Evolutionary conservation across 2,113 vertebrate genomes (phyloP).

Genomic region (Pelecanus crispus): DNA sequence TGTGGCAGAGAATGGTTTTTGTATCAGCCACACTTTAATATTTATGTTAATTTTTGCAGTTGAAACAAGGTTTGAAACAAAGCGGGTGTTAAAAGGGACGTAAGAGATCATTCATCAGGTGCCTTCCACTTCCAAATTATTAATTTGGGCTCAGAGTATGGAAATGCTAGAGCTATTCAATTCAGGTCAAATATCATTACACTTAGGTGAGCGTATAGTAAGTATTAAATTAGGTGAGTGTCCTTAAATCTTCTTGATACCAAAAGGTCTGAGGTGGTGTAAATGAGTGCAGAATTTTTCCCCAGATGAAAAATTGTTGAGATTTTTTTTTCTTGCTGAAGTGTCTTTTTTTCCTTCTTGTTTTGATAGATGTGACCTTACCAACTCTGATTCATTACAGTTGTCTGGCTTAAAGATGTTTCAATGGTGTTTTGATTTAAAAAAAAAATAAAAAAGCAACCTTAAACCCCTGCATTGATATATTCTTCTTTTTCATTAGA

Average conservation of each 20-base stretch:
- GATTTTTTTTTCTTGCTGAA: no score
- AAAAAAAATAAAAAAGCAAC: background rate
- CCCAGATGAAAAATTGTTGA: background rate
- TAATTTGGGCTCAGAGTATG: background rate
- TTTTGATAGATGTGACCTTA: background rate
- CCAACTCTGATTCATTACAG: background rate
- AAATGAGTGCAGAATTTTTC: background rate
- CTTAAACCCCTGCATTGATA: background rate
- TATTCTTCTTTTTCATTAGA: background rate
- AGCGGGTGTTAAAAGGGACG: background rate
- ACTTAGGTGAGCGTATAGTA: background rate
- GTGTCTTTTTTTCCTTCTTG: background rate
- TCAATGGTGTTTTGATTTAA: background rate
- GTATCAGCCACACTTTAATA: background rate
- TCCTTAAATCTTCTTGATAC: background rate
- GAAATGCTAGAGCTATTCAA: background rate
- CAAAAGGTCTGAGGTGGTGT: background rate
- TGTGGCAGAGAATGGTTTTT: background rate
- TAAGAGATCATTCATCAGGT: background rate
- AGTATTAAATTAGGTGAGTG: background rate
- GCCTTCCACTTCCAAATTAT: background rate
- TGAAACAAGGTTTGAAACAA: background rate
- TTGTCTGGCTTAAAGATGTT: background rate
- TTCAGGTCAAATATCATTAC: background rate
- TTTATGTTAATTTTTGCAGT: background rate